A percentile compares a stretch with the other conserved stretches of the same genome.
These are phyloP conservation scores for Acipenser ruthenus DNA, from an alignment of 2,797 vertebrate genomes.

Conservation along the genomic window DNA sequence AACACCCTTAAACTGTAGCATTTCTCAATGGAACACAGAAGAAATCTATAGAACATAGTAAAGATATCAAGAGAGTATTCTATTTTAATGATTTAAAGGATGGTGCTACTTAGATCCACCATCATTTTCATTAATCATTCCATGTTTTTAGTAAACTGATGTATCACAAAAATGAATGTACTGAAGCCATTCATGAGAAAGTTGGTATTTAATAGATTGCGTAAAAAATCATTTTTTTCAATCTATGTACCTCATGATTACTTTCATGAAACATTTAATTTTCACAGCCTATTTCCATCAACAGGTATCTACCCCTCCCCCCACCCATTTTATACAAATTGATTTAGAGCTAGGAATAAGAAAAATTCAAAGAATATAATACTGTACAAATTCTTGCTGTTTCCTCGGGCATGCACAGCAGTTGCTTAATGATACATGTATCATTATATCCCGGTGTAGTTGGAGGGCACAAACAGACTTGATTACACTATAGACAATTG, in stretches of 20 bases:
- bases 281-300: slow-evolving; percentile 4
- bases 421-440: slow-evolving; percentile 79
- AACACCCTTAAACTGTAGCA: too few relatives aligned
- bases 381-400: slow-evolving; percentile 65
- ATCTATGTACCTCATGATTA: background rate
- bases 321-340: slow-evolving; percentile 3
- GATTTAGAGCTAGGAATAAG: slow-evolving; percentile 9
- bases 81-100: too few relatives aligned
- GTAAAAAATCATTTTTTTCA: too few relatives aligned
- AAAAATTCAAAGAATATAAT: slow-evolving; percentile 55
- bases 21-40: too few relatives aligned
- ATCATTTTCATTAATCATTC: too few relatives aligned
- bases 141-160: too few relatives aligned
- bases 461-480: slow-evolving; percentile 76
- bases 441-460: slow-evolving; percentile 75
- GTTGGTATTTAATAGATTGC: too few relatives aligned
- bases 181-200: too few relatives aligned
- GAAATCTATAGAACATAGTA: too few relatives aligned
- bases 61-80: too few relatives aligned
- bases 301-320: background rate
- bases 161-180: too few relatives aligned
- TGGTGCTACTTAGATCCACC: too few relatives aligned
- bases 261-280: slow-evolving; percentile 4
- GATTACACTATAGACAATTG: slow-evolving; percentile 80
- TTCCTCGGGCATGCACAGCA: slow-evolving; percentile 70